Evolutionary conservation across 64 coral and sea anemone genomes (phyloP), one percentile per base, ranked within the genome.

Genomic region (Porites australiensis): DNA sequence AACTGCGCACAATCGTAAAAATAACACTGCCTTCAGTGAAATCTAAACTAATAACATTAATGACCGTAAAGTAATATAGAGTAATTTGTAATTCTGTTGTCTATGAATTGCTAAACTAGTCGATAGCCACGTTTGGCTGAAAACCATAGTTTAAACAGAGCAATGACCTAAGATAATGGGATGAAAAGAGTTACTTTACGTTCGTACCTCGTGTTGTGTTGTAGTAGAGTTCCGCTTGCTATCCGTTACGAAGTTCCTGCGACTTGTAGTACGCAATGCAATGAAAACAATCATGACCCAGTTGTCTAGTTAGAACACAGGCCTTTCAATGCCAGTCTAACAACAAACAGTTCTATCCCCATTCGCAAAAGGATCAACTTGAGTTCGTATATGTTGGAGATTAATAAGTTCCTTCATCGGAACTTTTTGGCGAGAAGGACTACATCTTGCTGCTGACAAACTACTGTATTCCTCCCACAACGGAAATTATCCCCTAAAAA

Each of bases 401-500:
- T 84, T 10, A 8, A 47, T 16, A 64, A 16, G 19, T 51, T 70
- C 62, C 44, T 27, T 84, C 62, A 68, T 16, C 50, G 10, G 11
- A 68, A 84, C 81, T n/a, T 84, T 84, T 50, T 21, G 22, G 50
- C 44, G 18, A 18, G 45, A 53, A 52, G 63, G 46, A 84, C 63
- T 66, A 20, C 44, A 61, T 37, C 27, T 37, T 37, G 69, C 46
- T 84, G 81, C 4, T 84, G 81, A 68, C 81, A 84, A 84, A 16
- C 52, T 37, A 37, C 27, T 37, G 27, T 68, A 84, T 84, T 84
- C 81, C 81, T 84, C 81, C 81, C 62, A 68, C 62, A 51, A 84
- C 81, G 81, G 81, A 84, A 84, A 84, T 84, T 53, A 84, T 84
- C 63, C 62, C 37, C 62, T 22, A 68, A 66, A 84, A 84, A 84